Base-by-base conservation (phyloP, 2,797 vertebrate genomes). In the Cygnus olor region DNA sequence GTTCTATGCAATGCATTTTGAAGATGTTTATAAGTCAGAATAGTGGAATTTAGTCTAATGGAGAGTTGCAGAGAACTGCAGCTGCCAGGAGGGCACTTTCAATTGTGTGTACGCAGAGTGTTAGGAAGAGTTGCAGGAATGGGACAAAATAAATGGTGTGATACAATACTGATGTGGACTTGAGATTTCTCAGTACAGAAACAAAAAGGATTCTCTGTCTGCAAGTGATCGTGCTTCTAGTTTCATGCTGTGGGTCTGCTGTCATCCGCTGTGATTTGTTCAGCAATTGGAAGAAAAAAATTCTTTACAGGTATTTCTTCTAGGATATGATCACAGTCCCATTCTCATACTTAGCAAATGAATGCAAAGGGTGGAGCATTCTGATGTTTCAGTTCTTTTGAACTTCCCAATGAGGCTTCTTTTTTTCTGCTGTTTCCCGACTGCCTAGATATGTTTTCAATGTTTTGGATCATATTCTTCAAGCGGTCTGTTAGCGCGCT, bases 391-490 rank as follows among this genome's bases (percentile, higher is more conserved):
- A 57, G 47, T 34, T 56, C 91, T 27, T 93, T 44, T 68, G 27
- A 95, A 57, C 40, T 60, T 80, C 84, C 84, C 56, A 85, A 42
- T 84, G 83, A 94, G 83, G 51, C 66, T 76, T 58, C 65, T 66
- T 90, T 86, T 76, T 76, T 66, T 73, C 70, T 51, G 77, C 74
- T 11, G 47, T 74, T 95, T 88, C 80, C 85, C 66, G 94, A 12
- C 34, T 30, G 36, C 69, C 84, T 45, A 19, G 91, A 82, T 74
- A 79, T 72, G 56, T 90, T 95, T 72, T 65, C 73, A 45, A 22
- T 17, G 3, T 53, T 78, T 2, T 2, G 45, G 20, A 86, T 84
- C 14, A 15, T 71, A 70, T 90, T 87, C 79, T 80, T 57, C 36
- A 38, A 34, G 44, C 45, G 45, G 45, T 22, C 70, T 76, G 57